Evolutionary conservation across 2,797 vertebrate genomes (phyloP).

Genomic region (Rostrhamus sociabilis): DNA sequence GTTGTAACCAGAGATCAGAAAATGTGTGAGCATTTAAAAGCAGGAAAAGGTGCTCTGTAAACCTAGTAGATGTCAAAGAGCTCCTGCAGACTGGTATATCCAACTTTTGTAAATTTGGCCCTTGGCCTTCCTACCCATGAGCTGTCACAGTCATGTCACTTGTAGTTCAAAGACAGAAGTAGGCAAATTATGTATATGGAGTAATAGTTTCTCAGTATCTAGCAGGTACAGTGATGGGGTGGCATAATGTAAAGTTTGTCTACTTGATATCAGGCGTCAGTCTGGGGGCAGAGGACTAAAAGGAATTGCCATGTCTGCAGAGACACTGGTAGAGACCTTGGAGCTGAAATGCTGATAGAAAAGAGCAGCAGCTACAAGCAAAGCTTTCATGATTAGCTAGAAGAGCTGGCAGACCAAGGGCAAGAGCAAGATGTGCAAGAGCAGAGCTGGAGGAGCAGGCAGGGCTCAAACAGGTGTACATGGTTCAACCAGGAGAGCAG

Average conservation of each 20-base stretch:
- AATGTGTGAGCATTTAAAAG: neutral
- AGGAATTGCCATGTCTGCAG: neutral
- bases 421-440: neutral
- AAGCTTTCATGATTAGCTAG: neutral
- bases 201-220: neutral
- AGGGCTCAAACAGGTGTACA: neutral
- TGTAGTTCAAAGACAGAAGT: neutral
- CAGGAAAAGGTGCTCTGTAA: neutral
- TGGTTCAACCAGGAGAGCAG: neutral
- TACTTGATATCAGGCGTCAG: neutral
- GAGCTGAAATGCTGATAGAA: neutral
- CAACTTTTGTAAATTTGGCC: neutral
- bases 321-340: neutral
- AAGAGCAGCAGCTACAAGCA: neutral
- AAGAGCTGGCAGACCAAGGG: neutral
- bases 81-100: neutral
- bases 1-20: neutral
- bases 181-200: neutral
- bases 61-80: neutral
- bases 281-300: neutral
- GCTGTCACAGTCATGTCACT: neutral
- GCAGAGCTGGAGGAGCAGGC: neutral
- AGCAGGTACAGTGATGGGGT: neutral
- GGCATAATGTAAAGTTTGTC: neutral
- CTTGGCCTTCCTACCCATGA: neutral